These are phyloP conservation scores for Diplazon laetatorius DNA, from an alignment of 2,888 invertebrate species.

Conservation along the genomic window DNA sequence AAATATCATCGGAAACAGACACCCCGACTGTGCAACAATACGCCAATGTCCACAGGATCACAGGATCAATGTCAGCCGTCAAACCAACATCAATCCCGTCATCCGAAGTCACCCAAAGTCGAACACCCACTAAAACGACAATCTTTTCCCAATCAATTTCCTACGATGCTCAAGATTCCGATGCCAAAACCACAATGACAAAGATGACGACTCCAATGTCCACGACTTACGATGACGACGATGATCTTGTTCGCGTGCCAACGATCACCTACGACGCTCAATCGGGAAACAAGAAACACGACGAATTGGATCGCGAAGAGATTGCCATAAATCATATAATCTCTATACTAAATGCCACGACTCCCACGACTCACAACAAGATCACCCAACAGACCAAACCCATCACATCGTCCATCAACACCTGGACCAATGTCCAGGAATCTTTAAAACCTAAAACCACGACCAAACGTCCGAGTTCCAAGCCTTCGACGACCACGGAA, in stretches of 20 bases:
- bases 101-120: conserved; percentile 45
- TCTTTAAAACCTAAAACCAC: conserved; percentile 78
- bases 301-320: conserved; percentile 78
- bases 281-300: conserved; percentile 78
- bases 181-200: conserved; percentile 81
- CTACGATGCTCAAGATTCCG: conserved; percentile 10
- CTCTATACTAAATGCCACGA: conserved; percentile 81
- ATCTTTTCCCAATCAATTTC: conserved; percentile 11
- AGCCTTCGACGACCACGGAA: conserved; percentile 69
- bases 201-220: conserved; percentile 77
- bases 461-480: conserved; percentile 36
- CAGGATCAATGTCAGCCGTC: conserved; percentile 49
- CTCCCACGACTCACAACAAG: conserved; percentile 67
- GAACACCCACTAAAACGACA: conserved; percentile 57
- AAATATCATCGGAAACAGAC: conserved; percentile 3
- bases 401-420: conserved; percentile 71
- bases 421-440: conserved; percentile 78
- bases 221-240: conserved; percentile 71
- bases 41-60: conserved; percentile 31
- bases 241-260: conserved; percentile 80
- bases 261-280: conserved; percentile 78
- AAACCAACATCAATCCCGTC: conserved; percentile 59
- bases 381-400: conserved; percentile 49
- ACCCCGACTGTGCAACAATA: conserved; percentile 35
- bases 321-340: conserved; percentile 83